These are phyloP conservation scores for Leptodactylus fallax DNA, from an alignment of 2,797 vertebrate species.

Conservation along the genomic window DNA sequence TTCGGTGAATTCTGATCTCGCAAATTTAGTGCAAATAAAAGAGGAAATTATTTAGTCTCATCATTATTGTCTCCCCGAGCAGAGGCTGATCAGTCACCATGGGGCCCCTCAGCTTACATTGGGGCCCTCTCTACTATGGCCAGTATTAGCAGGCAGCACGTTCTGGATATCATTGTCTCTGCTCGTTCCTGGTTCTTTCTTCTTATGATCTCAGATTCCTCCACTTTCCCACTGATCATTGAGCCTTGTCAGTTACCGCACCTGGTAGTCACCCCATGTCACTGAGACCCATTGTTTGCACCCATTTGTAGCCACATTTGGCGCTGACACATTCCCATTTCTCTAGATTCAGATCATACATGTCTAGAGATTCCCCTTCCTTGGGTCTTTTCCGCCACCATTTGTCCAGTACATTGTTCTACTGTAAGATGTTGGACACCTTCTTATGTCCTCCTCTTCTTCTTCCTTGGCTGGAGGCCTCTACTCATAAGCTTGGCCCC, in stretches of 20 bases:
- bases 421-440: background rate
- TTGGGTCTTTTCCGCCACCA: background rate
- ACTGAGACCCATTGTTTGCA: background rate
- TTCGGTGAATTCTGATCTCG: background rate
- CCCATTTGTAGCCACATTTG: background rate
- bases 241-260: background rate
- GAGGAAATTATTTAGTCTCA: background rate
- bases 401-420: background rate
- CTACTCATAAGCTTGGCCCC: background rate
- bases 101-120: background rate
- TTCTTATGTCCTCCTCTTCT: background rate
- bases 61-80: background rate
- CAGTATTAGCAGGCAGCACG: background rate
- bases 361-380: background rate
- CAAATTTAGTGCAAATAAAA: conserved; percentile 35
- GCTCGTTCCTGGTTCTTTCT: background rate
- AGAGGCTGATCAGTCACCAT: background rate
- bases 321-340: background rate
- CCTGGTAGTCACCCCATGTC: background rate
- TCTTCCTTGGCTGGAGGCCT: background rate
- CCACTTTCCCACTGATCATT: background rate
- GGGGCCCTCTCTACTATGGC: background rate
- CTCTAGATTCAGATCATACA: background rate
- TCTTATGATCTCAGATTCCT: background rate
- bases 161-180: background rate